These are phyloP conservation scores for Ia io DNA, from an alignment of 2,113 vertebrate genomes.

Conservation along the genomic window DNA sequence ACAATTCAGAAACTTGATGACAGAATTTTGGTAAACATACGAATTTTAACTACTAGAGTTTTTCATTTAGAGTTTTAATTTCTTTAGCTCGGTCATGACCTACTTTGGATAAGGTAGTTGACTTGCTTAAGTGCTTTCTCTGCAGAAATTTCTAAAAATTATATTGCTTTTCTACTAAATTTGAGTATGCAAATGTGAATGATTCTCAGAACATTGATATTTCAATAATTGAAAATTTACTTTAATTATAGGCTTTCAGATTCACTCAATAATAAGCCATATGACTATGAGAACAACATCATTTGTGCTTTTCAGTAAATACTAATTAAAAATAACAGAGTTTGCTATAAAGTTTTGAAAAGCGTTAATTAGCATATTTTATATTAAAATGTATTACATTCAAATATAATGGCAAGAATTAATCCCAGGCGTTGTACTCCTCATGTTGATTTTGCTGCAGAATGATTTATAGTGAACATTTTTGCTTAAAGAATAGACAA, in stretches of 20 bases:
- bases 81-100: conserved; percentile 6
- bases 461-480: neutral
- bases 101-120: conserved; percentile 40
- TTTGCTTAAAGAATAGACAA: neutral
- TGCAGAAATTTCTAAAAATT: neutral
- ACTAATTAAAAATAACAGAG: conserved; percentile 20
- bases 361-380: neutral
- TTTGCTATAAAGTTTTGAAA: neutral
- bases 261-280: neutral
- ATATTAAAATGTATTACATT: neutral
- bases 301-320: neutral
- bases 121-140: neutral
- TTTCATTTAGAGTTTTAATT: conserved; percentile 62
- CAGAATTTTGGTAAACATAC: conserved; percentile 73
- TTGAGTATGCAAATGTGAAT: neutral
- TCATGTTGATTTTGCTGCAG: neutral
- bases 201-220: neutral
- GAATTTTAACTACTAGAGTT: conserved; percentile 76
- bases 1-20: conserved; percentile 74
- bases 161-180: neutral
- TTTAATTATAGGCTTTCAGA: neutral
- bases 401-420: neutral
- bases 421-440: neutral
- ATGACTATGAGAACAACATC: neutral
- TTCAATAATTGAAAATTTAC: neutral